Conservation (phyloP, 1,140 invertebrate species). For the Cydia strobilella region DNA sequence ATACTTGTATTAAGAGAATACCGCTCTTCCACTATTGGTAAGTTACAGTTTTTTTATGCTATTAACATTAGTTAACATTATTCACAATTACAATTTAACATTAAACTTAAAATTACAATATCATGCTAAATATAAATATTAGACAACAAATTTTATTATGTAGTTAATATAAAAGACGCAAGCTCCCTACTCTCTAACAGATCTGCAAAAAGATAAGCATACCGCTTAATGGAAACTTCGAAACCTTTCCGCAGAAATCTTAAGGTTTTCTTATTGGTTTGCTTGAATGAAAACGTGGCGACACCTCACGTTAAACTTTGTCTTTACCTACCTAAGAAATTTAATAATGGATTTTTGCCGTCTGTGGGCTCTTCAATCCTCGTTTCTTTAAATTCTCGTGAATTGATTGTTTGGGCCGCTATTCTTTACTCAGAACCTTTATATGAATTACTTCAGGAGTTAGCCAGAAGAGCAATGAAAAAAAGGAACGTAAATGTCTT, state of each 20-base stretch:
- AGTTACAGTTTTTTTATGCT: too few species aligned
- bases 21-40: too few species aligned
- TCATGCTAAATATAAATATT: too few species aligned
- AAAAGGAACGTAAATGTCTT: neutral
- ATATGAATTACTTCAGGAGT: neutral
- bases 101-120: too few species aligned
- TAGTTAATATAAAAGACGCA: neutral
- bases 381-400: neutral
- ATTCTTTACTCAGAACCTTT: slow-evolving; percentile 18
- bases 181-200: neutral
- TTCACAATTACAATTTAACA: too few species aligned
- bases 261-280: slow-evolving; percentile 19
- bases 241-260: slow-evolving; percentile 8
- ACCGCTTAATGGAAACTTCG: slow-evolving; percentile 22
- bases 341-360: slow-evolving; percentile 25
- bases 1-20: too few species aligned
- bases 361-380: neutral
- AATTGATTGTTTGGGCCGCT: neutral
- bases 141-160: too few species aligned
- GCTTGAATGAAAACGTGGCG: neutral
- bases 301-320: slow-evolving; percentile 3
- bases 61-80: too few species aligned
- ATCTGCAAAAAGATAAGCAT: slow-evolving; percentile 18
- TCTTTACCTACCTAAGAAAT: slow-evolving; percentile 3
- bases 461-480: neutral